These are phyloP conservation scores for Panagrolaimus sp. DNA, from an alignment of 1,140 invertebrate species.

Conservation along the genomic window DNA sequence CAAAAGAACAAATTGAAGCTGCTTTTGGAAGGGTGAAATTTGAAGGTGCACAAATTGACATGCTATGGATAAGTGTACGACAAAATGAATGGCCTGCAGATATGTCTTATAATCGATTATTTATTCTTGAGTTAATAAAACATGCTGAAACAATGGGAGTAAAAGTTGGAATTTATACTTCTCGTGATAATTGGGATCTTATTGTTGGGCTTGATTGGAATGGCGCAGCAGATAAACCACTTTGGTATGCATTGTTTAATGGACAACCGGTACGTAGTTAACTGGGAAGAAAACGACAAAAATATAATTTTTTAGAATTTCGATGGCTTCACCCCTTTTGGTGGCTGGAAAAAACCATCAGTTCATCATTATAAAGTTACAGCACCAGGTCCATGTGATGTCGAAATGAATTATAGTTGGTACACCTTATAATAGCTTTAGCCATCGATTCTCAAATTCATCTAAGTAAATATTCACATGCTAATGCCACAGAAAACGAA, in stretches of 20 bases:
- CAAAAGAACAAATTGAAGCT: conserved; percentile 2
- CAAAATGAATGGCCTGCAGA: conserved; percentile 23
- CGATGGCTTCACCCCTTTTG: no score
- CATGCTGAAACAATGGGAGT: conserved; percentile 3
- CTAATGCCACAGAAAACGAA: no score
- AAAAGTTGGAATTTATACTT: background rate
- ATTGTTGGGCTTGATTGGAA: background rate
- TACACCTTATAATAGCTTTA: no score
- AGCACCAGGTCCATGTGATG: no score
- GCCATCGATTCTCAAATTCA: no score
- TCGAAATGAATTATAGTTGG: no score
- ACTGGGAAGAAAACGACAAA: no score
- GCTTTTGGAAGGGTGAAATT: conserved; percentile 10
- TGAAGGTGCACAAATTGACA: conserved; percentile 20
- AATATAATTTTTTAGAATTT: no score
- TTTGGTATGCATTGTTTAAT: conserved; percentile 2
- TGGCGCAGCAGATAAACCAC: background rate
- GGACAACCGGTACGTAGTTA: background rate
- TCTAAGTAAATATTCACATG: no score
- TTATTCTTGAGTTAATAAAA: conserved; percentile 19
- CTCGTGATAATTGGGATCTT: background rate
- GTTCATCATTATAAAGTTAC: no score
- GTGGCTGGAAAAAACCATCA: no score
- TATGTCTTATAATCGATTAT: conserved; percentile 17
- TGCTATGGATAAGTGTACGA: conserved; percentile 24